These are phyloP conservation scores for Papilio demoleus DNA, from an alignment of 2,888 invertebrate species.

Conservation along the genomic window DNA sequence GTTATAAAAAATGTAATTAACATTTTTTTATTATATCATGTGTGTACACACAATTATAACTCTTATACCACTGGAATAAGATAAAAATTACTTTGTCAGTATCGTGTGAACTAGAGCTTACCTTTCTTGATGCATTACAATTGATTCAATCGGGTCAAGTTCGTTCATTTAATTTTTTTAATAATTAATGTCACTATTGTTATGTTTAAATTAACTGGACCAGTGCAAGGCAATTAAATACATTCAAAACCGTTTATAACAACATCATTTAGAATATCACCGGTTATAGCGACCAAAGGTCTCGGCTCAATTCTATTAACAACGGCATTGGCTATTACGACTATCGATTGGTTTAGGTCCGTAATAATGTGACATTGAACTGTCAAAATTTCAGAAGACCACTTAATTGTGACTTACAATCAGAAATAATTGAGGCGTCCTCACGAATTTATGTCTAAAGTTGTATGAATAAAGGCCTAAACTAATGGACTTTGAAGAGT, in stretches of 20 bases:
- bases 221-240: not conserved
- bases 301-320: too few species aligned
- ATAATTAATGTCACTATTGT: conserved; percentile 4
- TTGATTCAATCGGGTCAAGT: conserved; percentile 31
- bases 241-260: too few species aligned
- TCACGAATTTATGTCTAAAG: conserved; percentile 5
- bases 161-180: conserved; percentile 19
- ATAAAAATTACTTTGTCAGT: conserved; percentile 3
- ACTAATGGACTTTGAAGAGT: not conserved
- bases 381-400: not conserved
- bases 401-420: not conserved
- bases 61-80: conserved; percentile 18
- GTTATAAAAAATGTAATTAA: not conserved
- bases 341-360: too few species aligned
- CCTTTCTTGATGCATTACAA: conserved; percentile 24
- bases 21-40: conserved; percentile 1
- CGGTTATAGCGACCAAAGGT: too few species aligned
- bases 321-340: too few species aligned
- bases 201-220: not conserved
- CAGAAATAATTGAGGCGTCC: not conserved
- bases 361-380: conserved; percentile 5
- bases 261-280: too few species aligned
- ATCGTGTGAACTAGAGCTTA: conserved; percentile 31
- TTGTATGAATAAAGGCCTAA: not conserved
- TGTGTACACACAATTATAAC: conserved; percentile 20